Evolutionary conservation across 2,888 invertebrate species (phyloP), one percentile per base, ranked within the genome.

Genomic region (Criorhina ranunculi): DNA sequence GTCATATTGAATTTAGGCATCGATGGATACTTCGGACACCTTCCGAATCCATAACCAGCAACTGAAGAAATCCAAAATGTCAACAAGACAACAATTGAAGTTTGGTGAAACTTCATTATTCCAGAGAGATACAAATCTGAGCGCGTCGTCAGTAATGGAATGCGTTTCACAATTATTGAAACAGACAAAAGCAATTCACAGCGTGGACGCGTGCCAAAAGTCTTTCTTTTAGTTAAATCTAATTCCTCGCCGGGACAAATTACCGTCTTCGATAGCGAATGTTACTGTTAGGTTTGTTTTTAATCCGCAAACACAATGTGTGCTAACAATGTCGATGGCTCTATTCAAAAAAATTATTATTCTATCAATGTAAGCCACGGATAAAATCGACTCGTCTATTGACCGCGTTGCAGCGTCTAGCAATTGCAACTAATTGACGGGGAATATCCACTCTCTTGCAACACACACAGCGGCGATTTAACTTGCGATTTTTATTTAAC

Each of bases 11-110:
- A 95, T 90, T 94, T 92, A 40, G 94, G 93, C 91, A 95, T 93
- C 87, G 94, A 93, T 60, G 94, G 94, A 90, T 95, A 94, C 87
- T 94, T 93, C 5, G 95, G 95, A 88, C 95, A 96, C 88, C 93
- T 93, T 83, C 95, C 95, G 46, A 95, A 92, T 51, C 95, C 95
- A 87, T 91, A 90, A 55, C 89, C 86, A 66, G 53, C 51, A 7
- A 62, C 83, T 11, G 69, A 81, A 55, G 76, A 72, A 72, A 81
- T 77, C 86, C 80, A 81, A 70, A 81, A 67, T 66, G 86, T 81
- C 67, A 86, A 57, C 53, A 77, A 76, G 66, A 79, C 70, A 24
- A 76, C 64, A 80, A 77, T 37, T 51, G 86, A 62, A 19, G 49
- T 67, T 72, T 12, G 86, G 76, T 81, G 76, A 86, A 86, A 86